Evolutionary conservation across 2,113 vertebrate genomes (phyloP), one percentile per base, ranked within the genome.

Genomic region (Orientallactaga bullata): DNA sequence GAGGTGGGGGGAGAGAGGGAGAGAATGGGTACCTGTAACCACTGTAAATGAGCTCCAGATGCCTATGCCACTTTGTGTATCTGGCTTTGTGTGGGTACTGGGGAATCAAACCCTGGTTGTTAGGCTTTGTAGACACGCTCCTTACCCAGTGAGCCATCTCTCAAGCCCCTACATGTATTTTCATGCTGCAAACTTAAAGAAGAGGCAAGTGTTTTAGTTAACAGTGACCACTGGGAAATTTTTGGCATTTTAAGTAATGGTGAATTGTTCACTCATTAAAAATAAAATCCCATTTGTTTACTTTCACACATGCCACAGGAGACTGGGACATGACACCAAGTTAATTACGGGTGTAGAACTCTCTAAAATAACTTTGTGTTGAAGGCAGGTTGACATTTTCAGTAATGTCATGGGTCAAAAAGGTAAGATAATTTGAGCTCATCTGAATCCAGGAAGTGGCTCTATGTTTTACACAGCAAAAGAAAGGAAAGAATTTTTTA

Each of bases 311-410:
- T 94, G 90, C 80, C 79, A 63, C 13, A 32, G 32, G 58, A 93
- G n/a, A 13, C 30, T 95, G 69, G 32, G 69, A 92, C 26, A 80
- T 66, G 61, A 60, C n/a, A 81, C 5, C 24, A 37, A 86, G 65
- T 78, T 94, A 96, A 94, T 96, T 92, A 89, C 60, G 30, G 51
- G 80, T 66, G 2, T 1, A 89, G 39, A 39, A 85, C 66, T 94
- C 94, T 76, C 18, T 60, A 89, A 81, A 95, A 82, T 84, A 89
- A 91, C 30, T 39, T 2, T 69, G 66, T 73, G 21, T 89, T 89
- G 63, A 88, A 93, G 91, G 80, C 63, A 95, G 71, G 28, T 55
- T 96, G 94, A 96, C 93, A 94, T 95, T 96, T 96, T 89, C 39
- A 82, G 18, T 88, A 87, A 91, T 74, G 42, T n/a, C 87, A 76